Evolutionary conservation across 2,888 invertebrate genomes (phyloP).

Genomic region (Apodemia zela): DNA sequence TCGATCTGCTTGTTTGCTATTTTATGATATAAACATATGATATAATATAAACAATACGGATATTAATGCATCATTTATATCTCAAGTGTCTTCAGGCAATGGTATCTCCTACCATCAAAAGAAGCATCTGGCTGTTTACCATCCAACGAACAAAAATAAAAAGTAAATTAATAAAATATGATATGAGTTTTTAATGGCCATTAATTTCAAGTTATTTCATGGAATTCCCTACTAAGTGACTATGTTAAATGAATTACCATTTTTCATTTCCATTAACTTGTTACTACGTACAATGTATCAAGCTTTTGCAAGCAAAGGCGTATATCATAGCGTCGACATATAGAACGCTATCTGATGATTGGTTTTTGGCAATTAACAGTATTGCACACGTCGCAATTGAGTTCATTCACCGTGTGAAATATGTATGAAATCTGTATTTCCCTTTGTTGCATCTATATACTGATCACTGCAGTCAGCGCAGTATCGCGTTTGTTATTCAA

Average conservation of each 20-base stretch:
- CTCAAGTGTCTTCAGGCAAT: too few species aligned
- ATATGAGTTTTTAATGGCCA: background rate
- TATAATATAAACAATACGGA: too few species aligned
- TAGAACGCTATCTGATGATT: slow-evolving; percentile 78
- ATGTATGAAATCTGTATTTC: slow-evolving; percentile 70
- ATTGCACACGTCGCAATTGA: slow-evolving; percentile 74
- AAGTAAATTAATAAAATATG: too few species aligned
- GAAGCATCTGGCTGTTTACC: too few species aligned
- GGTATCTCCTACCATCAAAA: too few species aligned
- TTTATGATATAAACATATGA: too few species aligned
- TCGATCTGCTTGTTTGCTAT: too few species aligned
- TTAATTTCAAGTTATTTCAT: background rate
- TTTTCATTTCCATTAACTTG: slow-evolving; percentile 25
- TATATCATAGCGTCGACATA: slow-evolving; percentile 72
- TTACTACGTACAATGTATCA: slow-evolving; percentile 29
- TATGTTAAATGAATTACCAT: slow-evolving; percentile 17
- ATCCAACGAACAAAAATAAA: too few species aligned
- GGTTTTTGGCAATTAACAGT: slow-evolving; percentile 81
- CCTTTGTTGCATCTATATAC: slow-evolving; percentile 55
- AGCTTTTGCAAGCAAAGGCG: slow-evolving; percentile 72
- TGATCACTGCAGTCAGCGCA: slow-evolving; percentile 30
- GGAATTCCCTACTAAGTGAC: background rate
- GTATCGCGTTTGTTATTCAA: slow-evolving; percentile 31
- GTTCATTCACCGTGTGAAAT: slow-evolving; percentile 79
- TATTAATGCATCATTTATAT: too few species aligned